Base-by-base conservation (phyloP, 2,113 vertebrate genomes). In the Sturnus vulgaris region DNA sequence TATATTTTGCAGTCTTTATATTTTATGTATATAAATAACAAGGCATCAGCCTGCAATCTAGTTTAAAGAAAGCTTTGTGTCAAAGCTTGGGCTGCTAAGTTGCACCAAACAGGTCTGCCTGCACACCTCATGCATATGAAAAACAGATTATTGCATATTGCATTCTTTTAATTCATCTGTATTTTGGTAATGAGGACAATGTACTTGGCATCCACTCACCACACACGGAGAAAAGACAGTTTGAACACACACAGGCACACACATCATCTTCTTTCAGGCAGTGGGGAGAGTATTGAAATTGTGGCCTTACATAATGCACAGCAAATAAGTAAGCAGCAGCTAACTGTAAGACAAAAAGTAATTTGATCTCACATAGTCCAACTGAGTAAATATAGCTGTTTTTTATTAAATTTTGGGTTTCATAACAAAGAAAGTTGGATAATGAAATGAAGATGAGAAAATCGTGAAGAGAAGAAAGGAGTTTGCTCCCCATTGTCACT, bases 311-410 rank as follows among this genome's bases (percentile, higher is more conserved):
- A 1, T 53, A 69, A 64, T 49, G 5, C 30, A 64, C 15, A 79
- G 37, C 33, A 46, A 88, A 30, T 31, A 82, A 69, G 15, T 33
- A 69, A 82, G 50, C 5, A 76, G n/a, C 24, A 73, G n/a, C 25
- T 70, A 85, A 59, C 28, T 72, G 6, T 56, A 70, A 92, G 31
- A 88, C 68, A 85, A 73, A 88, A 80, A 44, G 30, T 73, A 96
- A 92, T 83, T 95, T 64, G 46, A 92, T 65, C 47, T 55, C 84
- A 88, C 69, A 95, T 37, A 91, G 53, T 72, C 53, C 92, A 73
- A 75, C 35, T 52, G 27, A 92, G 28, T 47, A 93, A 77, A 88
- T 60, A 71, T 66, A 31, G 27, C 50, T 93, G 90, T 24, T 66
- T 37, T 72, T 80, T 27, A 63, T 69, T 87, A 63, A 77, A 69